A percentile compares a stretch with the other conserved stretches of the same genome.
Conservation (phyloP, 1,140 invertebrate genomes). For the Caenorhabditis tropicalis region DNA sequence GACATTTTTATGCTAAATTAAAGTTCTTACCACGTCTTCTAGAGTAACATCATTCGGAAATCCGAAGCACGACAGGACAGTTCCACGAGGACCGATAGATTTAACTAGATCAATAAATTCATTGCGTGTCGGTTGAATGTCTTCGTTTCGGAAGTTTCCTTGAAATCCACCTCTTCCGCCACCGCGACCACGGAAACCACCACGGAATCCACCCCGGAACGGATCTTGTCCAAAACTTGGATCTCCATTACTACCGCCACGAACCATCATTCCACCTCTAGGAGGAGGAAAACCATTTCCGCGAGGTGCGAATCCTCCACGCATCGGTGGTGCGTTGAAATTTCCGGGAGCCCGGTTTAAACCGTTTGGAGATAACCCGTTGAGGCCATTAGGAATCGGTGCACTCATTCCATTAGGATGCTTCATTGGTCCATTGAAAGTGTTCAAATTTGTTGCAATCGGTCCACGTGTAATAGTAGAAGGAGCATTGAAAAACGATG, state of each 20-base stretch:
- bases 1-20: neutral
- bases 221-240: neutral
- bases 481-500: slow-evolving; percentile 10
- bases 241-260: slow-evolving; percentile 1
- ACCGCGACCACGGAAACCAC: neutral
- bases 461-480: neutral
- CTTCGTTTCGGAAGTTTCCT: neutral
- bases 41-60: slow-evolving; percentile 35
- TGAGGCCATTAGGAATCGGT: neutral
- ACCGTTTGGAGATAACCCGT: neutral
- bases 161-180: neutral
- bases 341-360: neutral
- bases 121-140: neutral
- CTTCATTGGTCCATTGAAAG: neutral
- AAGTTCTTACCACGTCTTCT: neutral
- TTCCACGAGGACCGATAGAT: slow-evolving; percentile 38
- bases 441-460: too few relatives aligned
- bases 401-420: neutral
- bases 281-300: neutral
- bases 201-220: neutral
- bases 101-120: neutral
- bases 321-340: neutral
- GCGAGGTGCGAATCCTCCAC: neutral
- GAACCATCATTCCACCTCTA: neutral
- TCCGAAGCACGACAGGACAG: slow-evolving; percentile 20